phyloP scores from a whole-genome alignment of 2,113 vertebrate genomes.

The Leucopsar rothschildi region DNA sequence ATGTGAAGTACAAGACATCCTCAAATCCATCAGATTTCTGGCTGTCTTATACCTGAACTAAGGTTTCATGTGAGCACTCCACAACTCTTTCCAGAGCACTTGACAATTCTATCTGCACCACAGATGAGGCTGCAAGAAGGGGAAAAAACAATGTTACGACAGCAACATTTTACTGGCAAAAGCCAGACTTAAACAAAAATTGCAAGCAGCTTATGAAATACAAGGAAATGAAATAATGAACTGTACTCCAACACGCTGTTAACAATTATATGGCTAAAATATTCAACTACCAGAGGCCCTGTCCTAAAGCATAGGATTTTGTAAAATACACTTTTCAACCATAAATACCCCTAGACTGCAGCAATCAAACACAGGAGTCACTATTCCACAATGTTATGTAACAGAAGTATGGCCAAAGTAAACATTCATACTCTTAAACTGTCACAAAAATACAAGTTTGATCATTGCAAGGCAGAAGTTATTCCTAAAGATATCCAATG shows the following conservation, averaged over 20 bases:
- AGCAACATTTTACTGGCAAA: neutral
- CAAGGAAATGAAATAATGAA: neutral
- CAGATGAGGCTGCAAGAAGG: neutral
- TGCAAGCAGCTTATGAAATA: neutral
- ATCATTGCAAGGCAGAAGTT: neutral
- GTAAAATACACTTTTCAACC: neutral
- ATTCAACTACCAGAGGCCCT: neutral
- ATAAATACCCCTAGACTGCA: neutral
- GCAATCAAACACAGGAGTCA: neutral
- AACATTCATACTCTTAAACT: neutral
- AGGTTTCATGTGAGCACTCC: neutral
- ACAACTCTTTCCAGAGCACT: neutral
- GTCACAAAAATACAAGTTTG: neutral
- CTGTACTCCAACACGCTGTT: neutral
- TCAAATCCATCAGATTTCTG: neutral
- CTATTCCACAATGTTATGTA: neutral
- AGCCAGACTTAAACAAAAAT: neutral
- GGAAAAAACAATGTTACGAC: neutral
- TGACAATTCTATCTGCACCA: neutral
- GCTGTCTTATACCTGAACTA: neutral
- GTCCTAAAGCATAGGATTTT: neutral
- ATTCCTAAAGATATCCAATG: neutral
- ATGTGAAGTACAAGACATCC: neutral
- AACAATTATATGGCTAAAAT: neutral
- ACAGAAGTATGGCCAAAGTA: neutral